Base-by-base conservation (phyloP, 1,140 invertebrate genomes). In the Uloborus diversus region DNA sequence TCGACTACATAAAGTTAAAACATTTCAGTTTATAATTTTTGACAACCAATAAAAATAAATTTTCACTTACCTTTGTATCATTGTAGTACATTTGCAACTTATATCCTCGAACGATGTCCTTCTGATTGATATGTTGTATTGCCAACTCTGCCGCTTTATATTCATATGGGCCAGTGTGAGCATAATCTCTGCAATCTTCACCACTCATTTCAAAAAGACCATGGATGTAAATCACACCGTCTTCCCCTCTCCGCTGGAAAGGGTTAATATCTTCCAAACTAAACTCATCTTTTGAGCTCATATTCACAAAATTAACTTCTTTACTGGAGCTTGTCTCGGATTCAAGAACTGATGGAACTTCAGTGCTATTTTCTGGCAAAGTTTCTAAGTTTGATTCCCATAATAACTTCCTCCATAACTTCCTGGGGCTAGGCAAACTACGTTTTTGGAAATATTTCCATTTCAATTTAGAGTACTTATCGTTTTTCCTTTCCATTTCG, bases 121-220 rank as follows among this genome's bases (percentile, higher is more conserved):
- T 57, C 3, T 47, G 27, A 28, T 79, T 79, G 25, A 79, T 51
- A 37, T 69, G 64, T 9, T 33, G 64, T 17, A 79, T 79, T 1
- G 76, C 76, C 4, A 59, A 30, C 20, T 69, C 25, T 14, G 76
- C 76, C 13, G 76, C 76, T 47, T 79, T 51, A 35, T 59, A 79
- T 49, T 79, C 76, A 51, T 56, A 79, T 0, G 3, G 13, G 1
- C 64, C 76, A 27, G 76, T 57, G 4, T 69, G 30, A 3, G 64
- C 51, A 32, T 59, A 37, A 9, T 51, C 53, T 69, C 65, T 28
- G 28, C 76, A 79, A 2, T 59, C 64, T 23, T 53, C 62, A 1
- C 42, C 27, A 61, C 62, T 79, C 23, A 79, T 32, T 27, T 79
- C 76, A 69, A 79, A 79, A 9, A 68, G 30, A 7, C 76, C 76